Evolutionary conservation across 2,797 vertebrate species (phyloP), one percentile per base, ranked within the genome.

Genomic region (Manis pentadactyla): DNA sequence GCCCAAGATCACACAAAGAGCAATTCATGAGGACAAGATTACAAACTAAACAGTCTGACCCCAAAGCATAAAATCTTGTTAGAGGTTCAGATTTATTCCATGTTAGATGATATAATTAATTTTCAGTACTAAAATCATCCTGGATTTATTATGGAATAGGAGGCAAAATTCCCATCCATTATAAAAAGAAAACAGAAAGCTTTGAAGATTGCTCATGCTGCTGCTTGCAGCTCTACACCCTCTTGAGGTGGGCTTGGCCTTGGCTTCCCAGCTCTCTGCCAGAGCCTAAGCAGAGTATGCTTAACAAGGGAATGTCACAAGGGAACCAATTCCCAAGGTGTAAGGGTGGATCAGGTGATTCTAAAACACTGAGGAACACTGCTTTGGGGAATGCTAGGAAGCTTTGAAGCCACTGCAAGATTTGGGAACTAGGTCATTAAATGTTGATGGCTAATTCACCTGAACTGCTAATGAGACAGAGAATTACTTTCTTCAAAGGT

Each of bases 101-200:
- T 46, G 14, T 84, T 75, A 85, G 19, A 23, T 82, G 87, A 61
- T 75, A 0, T 93, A 78, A 87, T 69, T 94, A 18, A 87, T 71
- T 89, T 96, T 79, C 86, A 95, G 71, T 92, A 71, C 61, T 89
- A 87, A 94, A 85, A 93, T 84, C 49, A 93, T 83, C 53, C 31
- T 68, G 39, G 46, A 68, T 84, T 4, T 68, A 66, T 14, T 89
- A 34, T 25, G 11, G 51, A 94, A 55, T 25, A 96, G 18, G 27
- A 94, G 27, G 49, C 27, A 92, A 94, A 92, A 78, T 66, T 51
- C 18, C 7, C 51, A 51, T 25, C 29, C 53, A 31, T 69, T 88
- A 90, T 59, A 69, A 94, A 85, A 74, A 95, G 18, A 79, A 90
- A 87, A 42, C 69, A 74, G 29, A 59, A 84, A 75, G 7, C 42